Percentiles rank a stretch among this genome's conserved stretches.
phyloP scores from a whole-genome alignment of 2,888 invertebrate genomes.

The Nomada goodeniana region DNA sequence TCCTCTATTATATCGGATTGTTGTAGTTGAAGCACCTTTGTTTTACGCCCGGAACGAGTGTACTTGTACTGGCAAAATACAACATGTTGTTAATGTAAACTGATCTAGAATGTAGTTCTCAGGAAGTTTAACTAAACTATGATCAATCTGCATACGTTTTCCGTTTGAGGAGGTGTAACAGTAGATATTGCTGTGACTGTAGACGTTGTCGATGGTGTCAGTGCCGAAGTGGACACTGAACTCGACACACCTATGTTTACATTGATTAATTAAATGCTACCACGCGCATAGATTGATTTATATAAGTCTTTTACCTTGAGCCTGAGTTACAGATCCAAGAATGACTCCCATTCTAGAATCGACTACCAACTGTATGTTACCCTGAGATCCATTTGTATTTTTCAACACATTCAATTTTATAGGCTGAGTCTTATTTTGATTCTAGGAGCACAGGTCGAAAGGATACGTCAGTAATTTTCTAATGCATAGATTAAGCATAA shows the following conservation, averaged over 20 bases:
- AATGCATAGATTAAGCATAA: not conserved
- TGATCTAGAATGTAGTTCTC: not conserved
- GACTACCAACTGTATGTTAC: slow-evolving; percentile 85
- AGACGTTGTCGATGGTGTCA: slow-evolving; percentile 60
- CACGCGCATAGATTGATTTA: not conserved
- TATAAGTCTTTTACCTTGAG: slow-evolving; percentile 58
- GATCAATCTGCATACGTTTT: slow-evolving; percentile 68
- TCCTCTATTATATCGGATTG: slow-evolving; percentile 80
- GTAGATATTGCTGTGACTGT: slow-evolving; percentile 60
- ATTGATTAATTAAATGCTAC: not conserved
- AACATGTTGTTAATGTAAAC: not conserved
- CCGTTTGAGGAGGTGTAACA: slow-evolving; percentile 64
- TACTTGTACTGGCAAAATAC: slow-evolving; percentile 73
- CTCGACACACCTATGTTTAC: slow-evolving; percentile 58
- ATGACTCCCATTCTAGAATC: slow-evolving; percentile 85
- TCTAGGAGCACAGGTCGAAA: slow-evolving; percentile 54
- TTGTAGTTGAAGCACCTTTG: slow-evolving; percentile 74
- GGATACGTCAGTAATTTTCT: not conserved
- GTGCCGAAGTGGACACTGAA: slow-evolving; percentile 55
- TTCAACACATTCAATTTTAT: slow-evolving; percentile 81
- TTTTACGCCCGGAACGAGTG: slow-evolving; percentile 74
- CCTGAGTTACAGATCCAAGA: slow-evolving; percentile 82
- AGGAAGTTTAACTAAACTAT: not conserved
- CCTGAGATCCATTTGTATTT: slow-evolving; percentile 75
- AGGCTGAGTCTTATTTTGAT: slow-evolving; percentile 76